phyloP scores from a whole-genome alignment of 1,140 invertebrate species.

The Hyles vespertilio region DNA sequence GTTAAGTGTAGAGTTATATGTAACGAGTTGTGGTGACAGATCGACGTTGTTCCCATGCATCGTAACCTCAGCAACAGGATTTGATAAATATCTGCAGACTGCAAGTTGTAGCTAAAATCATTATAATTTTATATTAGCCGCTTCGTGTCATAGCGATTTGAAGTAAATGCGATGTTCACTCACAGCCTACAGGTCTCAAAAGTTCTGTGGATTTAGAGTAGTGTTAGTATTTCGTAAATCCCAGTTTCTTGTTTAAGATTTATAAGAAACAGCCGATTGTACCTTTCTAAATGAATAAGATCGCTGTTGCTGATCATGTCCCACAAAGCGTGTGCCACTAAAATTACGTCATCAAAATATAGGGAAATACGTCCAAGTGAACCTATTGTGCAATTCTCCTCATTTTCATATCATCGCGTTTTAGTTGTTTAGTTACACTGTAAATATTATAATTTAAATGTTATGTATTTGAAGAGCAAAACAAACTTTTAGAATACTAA shows the following conservation, averaged over 20 bases:
- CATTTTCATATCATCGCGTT: slow-evolving; percentile 68
- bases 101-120: neutral
- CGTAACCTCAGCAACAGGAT: slow-evolving; percentile 19
- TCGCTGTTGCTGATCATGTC: slow-evolving; percentile 19
- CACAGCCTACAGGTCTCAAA: no score
- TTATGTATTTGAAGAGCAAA: slow-evolving; percentile 39
- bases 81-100: neutral
- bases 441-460: slow-evolving; percentile 69
- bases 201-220: no score
- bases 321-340: slow-evolving; percentile 26
- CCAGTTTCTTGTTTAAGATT: slow-evolving; percentile 2
- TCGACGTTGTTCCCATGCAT: slow-evolving; percentile 36
- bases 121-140: neutral
- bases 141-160: no score
- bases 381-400: slow-evolving; percentile 71
- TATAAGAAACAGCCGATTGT: slow-evolving; percentile 1
- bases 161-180: no score
- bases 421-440: slow-evolving; percentile 65
- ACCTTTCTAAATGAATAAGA: neutral
- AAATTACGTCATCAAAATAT: slow-evolving; percentile 34
- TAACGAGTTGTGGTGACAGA: slow-evolving; percentile 42
- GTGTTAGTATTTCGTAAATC: slow-evolving; percentile 1
- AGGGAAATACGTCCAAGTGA: slow-evolving; percentile 57
- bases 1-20: slow-evolving; percentile 58
- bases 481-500: slow-evolving; percentile 54